These are phyloP conservation scores for Cheilosia vernalis DNA, from an alignment of 2,888 invertebrate genomes.

Conservation along the genomic window DNA sequence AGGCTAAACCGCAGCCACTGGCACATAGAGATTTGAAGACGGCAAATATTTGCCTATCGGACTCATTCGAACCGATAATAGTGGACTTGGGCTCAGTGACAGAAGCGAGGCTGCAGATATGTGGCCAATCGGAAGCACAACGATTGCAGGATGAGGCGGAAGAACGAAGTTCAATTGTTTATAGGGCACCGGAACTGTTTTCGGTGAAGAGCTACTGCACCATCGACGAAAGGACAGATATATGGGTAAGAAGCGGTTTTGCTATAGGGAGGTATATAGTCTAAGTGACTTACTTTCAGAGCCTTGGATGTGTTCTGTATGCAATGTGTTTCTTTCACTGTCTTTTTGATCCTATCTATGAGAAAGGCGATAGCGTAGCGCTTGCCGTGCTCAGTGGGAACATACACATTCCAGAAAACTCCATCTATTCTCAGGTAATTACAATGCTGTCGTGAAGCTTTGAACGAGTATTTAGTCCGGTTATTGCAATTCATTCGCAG, in stretches of 20 bases:
- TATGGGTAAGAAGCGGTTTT: conserved; percentile 86
- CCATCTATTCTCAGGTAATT: conserved; percentile 85
- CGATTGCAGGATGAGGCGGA: conserved; percentile 91
- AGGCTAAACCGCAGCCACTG: conserved; percentile 88
- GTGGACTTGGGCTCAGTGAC: conserved; percentile 92
- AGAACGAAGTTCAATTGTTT: conserved; percentile 94
- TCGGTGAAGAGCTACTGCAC: conserved; percentile 91
- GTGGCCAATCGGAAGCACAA: conserved; percentile 88
- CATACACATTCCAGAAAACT: conserved; percentile 88
- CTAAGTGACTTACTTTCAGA: conserved; percentile 84
- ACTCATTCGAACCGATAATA: conserved; percentile 89
- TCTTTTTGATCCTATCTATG: conserved; percentile 92
- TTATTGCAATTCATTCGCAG: conserved; percentile 82
- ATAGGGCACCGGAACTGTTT: conserved; percentile 94
- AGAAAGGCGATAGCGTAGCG: conserved; percentile 93
- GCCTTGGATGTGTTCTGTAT: conserved; percentile 93
- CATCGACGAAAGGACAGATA: conserved; percentile 93
- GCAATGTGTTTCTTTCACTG: conserved; percentile 93
- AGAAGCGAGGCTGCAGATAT: conserved; percentile 86
- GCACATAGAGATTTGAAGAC: conserved; percentile 95
- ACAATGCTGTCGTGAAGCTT: no score
- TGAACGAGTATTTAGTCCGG: neutral
- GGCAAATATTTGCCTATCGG: conserved; percentile 90
- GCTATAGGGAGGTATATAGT: no score
- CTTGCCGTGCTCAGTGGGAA: conserved; percentile 92